These are phyloP conservation scores for Cryptoblepharus egeriae DNA, from an alignment of 2,797 vertebrate genomes.

Conservation along the genomic window DNA sequence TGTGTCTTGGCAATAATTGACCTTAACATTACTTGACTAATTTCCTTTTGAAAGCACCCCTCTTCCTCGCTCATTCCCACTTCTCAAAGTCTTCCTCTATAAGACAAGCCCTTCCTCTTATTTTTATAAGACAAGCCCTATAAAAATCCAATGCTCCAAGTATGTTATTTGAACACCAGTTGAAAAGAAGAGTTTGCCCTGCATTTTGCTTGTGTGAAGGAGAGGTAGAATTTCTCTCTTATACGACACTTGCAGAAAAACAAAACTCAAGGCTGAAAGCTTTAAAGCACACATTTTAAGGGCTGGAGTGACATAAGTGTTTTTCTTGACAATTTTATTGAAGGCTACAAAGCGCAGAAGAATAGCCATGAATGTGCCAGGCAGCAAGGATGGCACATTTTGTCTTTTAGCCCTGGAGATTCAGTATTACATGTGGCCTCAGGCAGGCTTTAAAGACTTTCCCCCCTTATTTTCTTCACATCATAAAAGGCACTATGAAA, in stretches of 20 bases:
- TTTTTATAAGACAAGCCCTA: conserved; percentile 18
- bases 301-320: conserved; percentile 20
- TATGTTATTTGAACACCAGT: neutral
- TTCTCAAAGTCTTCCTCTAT: neutral
- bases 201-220: neutral
- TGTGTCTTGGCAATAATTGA: neutral
- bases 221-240: neutral
- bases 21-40: conserved; percentile 14
- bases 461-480: neutral
- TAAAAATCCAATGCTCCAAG: conserved; percentile 2
- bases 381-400: conserved; percentile 6
- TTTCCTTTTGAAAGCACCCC: conserved; percentile 20
- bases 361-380: conserved; percentile 7
- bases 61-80: conserved; percentile 6
- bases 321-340: conserved; percentile 40
- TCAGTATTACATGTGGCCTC: conserved; percentile 34
- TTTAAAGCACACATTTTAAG: conserved; percentile 31
- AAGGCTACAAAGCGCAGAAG: conserved; percentile 38
- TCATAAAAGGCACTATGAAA: conserved; percentile 10
- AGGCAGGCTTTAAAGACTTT: conserved; percentile 24
- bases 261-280: conserved; percentile 21
- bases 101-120: too few relatives aligned
- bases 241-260: neutral
- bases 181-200: conserved; percentile 16
- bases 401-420: conserved; percentile 35